phyloP scores from a whole-genome alignment of 2,888 invertebrate species.

The Agrotis segetum region DNA sequence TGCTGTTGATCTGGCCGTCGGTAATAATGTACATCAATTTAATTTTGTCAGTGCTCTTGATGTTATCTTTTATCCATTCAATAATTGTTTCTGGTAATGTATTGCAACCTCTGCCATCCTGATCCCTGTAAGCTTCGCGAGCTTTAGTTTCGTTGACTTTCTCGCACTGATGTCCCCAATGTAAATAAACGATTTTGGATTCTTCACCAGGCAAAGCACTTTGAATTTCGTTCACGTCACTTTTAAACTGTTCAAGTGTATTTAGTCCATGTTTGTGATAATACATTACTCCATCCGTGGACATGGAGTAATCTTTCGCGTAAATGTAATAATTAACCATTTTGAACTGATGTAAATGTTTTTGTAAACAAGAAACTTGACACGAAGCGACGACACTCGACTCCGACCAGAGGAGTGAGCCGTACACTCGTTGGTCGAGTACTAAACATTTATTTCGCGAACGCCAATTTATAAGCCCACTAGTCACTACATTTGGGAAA shows the following conservation, averaged over 20 bases:
- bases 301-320: slow-evolving; percentile 31
- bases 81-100: slow-evolving; percentile 40
- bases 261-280: slow-evolving; percentile 22
- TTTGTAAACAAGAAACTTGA: background rate
- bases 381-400: background rate
- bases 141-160: slow-evolving; percentile 18
- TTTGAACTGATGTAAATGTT: background rate
- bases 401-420: background rate
- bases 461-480: background rate
- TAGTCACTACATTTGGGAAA: background rate
- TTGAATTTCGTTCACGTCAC: slow-evolving; percentile 15
- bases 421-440: background rate
- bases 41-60: slow-evolving; percentile 23
- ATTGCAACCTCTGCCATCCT: background rate
- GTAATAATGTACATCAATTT: slow-evolving; percentile 41
- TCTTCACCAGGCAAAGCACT: slow-evolving; percentile 17
- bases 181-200: slow-evolving; percentile 27
- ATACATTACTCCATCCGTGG: slow-evolving; percentile 2
- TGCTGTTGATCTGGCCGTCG: slow-evolving; percentile 13
- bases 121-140: background rate
- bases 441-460: background rate
- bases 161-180: slow-evolving; percentile 26
- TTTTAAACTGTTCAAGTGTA: slow-evolving; percentile 31
- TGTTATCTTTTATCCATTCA: slow-evolving; percentile 14
- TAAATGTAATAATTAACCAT: slow-evolving; percentile 40